Conservation (phyloP, 2,113 vertebrate species). For the Microcebus griseorufus region DNA sequence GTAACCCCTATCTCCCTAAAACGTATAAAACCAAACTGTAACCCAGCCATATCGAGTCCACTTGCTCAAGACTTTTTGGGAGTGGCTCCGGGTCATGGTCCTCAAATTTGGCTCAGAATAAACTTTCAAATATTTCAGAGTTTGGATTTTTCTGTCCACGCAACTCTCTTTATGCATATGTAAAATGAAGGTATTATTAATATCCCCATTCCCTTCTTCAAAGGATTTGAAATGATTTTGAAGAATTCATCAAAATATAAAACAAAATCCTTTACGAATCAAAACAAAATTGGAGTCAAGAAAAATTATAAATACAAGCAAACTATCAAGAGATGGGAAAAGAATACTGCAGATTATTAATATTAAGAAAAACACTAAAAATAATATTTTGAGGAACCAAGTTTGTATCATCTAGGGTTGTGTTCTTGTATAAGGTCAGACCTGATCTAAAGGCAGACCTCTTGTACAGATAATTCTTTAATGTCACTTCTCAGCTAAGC, state of each 20-base stretch:
- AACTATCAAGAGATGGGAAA: not conserved
- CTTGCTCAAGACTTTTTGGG: too few species aligned
- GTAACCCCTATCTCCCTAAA: too few species aligned
- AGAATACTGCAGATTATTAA: not conserved
- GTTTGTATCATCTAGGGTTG: not conserved
- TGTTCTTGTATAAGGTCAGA: not conserved
- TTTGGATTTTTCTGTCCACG: too few species aligned
- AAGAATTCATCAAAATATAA: not conserved
- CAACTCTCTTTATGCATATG: not conserved
- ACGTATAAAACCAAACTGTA: too few species aligned
- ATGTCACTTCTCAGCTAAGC: not conserved
- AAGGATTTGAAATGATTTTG: not conserved
- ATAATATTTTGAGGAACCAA: not conserved
- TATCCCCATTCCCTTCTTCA: not conserved
- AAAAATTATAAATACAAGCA: constrained; percentile 13
- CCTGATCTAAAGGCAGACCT: not conserved
- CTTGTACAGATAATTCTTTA: not conserved
- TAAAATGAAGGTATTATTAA: not conserved
- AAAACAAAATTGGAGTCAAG: not conserved
- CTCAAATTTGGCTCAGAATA: too few species aligned
- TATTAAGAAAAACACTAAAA: not conserved
- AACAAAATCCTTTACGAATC: not conserved
- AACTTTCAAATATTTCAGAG: too few species aligned
- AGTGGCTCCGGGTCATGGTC: too few species aligned
- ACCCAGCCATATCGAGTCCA: too few species aligned